Evolutionary conservation across 2,113 vertebrate species (phyloP), one percentile per base, ranked within the genome.

Genomic region (Protobothrops mucrosquamatus): DNA sequence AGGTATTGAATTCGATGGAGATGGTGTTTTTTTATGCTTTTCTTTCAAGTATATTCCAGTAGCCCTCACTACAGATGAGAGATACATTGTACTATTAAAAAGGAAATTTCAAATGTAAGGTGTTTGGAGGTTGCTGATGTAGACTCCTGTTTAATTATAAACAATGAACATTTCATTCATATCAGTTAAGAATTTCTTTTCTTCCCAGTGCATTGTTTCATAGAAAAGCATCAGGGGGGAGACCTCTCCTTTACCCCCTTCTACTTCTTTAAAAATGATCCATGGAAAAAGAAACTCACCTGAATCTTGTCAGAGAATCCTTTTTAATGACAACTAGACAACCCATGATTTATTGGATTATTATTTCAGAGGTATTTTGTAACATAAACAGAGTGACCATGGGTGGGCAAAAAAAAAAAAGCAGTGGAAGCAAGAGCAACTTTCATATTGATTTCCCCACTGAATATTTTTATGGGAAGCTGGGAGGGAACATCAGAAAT

Each of bases 91-190:
- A 55, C 15, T 88, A 18, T 29, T n/a, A 52, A 20, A 88, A 88
- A 55, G 18, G 52, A 54, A 88, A 8, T 88, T 88, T 26, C 48
- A 52, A n/a, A 14, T n/a, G 18, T 29, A 88, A 88, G n/a, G 4
- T 88, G 3, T 29, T 57, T 61, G 59, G 57, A 48, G 23, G 29
- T 3, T 64, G 56, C 11, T 10, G 11, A 46, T 81, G 43, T 48
- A 12, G 24, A 88, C 85, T 39, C 24, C 29, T 56, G 23, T 59
- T 61, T 46, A 48, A 91, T 43, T 46, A 55, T 46, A 46, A 69
- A 87, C 55, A 48, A 7, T 88, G 59, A 23, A 9, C 90, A n/a
- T 8, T 89, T 85, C 92, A 91, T 93, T 93, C 55, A 86, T 51
- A 59, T 0, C 0, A 0, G 12, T 94, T 64, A 91, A 52, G 1